Evolutionary conservation across 1,140 invertebrate genomes (phyloP).

Genomic region (Platorchestia sp.): DNA sequence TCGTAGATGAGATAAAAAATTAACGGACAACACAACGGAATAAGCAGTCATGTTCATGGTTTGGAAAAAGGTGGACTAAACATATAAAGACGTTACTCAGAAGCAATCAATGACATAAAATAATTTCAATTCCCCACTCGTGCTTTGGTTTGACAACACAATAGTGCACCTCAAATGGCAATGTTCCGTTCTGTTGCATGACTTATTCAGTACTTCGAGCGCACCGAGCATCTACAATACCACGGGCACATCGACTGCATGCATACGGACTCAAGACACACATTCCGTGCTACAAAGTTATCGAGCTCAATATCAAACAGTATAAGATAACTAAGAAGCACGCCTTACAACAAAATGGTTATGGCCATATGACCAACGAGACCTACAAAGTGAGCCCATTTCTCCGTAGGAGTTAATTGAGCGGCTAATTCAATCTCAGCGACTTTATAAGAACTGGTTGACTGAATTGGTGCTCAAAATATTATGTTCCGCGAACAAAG

Average conservation of each 20-base stretch:
- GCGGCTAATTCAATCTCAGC: background rate
- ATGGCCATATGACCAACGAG: background rate
- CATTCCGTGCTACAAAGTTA: too few species aligned
- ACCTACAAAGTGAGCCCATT: background rate
- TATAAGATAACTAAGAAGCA: background rate
- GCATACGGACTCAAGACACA: too few species aligned
- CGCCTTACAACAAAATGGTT: background rate
- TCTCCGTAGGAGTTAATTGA: background rate
- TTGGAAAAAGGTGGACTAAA: background rate
- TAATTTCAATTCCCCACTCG: too few species aligned
- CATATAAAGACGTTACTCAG: background rate
- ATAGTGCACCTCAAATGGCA: too few species aligned
- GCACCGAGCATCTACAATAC: background rate
- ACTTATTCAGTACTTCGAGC: background rate
- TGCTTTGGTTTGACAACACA: too few species aligned
- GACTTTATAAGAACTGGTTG: background rate
- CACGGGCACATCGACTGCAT: too few species aligned
- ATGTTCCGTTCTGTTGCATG: too few species aligned
- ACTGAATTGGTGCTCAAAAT: background rate
- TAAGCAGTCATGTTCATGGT: background rate
- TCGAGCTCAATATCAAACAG: too few species aligned
- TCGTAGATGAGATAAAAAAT: background rate
- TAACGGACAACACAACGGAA: background rate
- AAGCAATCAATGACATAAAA: background rate
- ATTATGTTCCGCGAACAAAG: background rate